Percentiles rank a stretch among this genome's conserved stretches.
Evolutionary conservation across 2,797 vertebrate species (phyloP).

Genomic region (Typhlichthys eigenmanni): DNA sequence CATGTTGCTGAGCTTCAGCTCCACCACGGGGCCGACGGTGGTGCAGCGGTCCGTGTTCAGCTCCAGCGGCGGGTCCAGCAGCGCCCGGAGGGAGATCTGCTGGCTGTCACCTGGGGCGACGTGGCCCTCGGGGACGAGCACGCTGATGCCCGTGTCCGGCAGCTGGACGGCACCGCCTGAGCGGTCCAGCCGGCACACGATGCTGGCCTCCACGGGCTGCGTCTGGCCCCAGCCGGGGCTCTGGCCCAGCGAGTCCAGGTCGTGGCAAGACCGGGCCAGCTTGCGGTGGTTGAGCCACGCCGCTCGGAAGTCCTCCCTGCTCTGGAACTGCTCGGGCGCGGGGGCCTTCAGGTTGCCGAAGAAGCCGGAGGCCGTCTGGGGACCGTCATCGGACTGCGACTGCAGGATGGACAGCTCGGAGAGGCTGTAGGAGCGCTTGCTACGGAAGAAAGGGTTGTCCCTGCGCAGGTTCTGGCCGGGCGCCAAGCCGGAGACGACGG

Average conservation of each 20-base stretch:
- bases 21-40: constrained; percentile 89
- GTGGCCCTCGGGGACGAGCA: constrained; percentile 89
- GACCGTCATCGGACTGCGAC: constrained; percentile 79
- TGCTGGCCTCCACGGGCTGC: constrained; percentile 91
- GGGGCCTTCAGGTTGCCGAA: constrained; percentile 90
- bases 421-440: constrained; percentile 96
- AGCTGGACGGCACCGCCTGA: constrained; percentile 91
- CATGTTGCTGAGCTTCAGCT: constrained; percentile 94
- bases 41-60: constrained; percentile 91
- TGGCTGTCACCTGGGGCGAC: constrained; percentile 86
- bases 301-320: constrained; percentile 91
- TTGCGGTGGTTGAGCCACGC: constrained; percentile 96
- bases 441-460: constrained; percentile 92
- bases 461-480: constrained; percentile 66
- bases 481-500: constrained; percentile 44
- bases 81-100: constrained; percentile 91
- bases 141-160: constrained; percentile 91
- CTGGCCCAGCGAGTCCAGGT: constrained; percentile 90
- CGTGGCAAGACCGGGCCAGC: constrained; percentile 92
- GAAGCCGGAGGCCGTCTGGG: constrained; percentile 70
- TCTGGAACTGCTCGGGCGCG: constrained; percentile 92
- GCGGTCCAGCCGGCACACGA: constrained; percentile 90
- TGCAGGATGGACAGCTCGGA: constrained; percentile 93
- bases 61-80: constrained; percentile 91
- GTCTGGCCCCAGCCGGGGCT: constrained; percentile 98